A percentile compares a stretch with the other conserved stretches of the same genome.
These are phyloP conservation scores for Semnornis frantzii DNA, from an alignment of 2,113 vertebrate genomes.

Conservation along the genomic window DNA sequence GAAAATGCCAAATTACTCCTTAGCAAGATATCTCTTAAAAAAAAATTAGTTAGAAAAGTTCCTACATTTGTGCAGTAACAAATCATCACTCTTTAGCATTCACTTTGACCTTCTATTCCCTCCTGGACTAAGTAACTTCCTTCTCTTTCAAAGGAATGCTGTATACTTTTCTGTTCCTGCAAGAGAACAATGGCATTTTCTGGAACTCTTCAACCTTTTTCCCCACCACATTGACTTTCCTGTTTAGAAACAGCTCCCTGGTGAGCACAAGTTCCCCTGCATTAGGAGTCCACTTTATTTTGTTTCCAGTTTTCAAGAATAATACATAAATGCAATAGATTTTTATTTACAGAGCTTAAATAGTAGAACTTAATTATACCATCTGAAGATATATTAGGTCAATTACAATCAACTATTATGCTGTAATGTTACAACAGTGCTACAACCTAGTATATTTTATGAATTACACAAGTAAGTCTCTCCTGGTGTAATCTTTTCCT, in stretches of 20 bases:
- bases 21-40: background rate
- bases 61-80: background rate
- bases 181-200: slow-evolving; percentile 50
- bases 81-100: slow-evolving; percentile 1
- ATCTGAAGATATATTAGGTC: background rate
- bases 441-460: background rate
- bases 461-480: background rate
- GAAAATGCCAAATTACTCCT: slow-evolving; percentile 36
- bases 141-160: slow-evolving; percentile 44
- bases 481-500: background rate
- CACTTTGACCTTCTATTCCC: slow-evolving; percentile 9
- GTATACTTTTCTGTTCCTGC: slow-evolving; percentile 27
- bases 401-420: slow-evolving; percentile 1
- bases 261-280: background rate
- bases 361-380: background rate
- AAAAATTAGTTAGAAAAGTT: background rate
- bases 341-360: background rate
- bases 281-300: slow-evolving; percentile 15
- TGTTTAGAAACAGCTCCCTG: slow-evolving; percentile 39
- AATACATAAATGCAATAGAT: background rate
- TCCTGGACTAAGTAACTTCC: slow-evolving; percentile 11
- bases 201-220: slow-evolving; percentile 24
- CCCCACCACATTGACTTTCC: slow-evolving; percentile 21
- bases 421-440: background rate
- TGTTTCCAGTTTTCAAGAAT: slow-evolving; percentile 30